A percentile compares a stretch with the other conserved stretches of the same genome.
Conservation (phyloP, 2,888 invertebrate species). For the Crioceris asparagi region DNA sequence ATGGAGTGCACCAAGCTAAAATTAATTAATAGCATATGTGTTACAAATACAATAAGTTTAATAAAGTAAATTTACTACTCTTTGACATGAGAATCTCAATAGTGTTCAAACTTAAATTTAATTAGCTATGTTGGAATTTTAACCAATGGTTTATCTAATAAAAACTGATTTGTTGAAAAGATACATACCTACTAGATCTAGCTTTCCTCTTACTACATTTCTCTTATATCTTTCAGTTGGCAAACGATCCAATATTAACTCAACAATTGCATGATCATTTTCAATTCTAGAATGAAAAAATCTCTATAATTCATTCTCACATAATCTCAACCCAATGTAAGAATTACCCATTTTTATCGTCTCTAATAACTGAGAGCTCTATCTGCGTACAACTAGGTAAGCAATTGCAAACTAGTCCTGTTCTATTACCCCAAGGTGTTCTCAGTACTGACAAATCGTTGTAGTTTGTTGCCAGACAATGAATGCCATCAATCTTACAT, state of each 20-base stretch:
- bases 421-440: constrained; percentile 52
- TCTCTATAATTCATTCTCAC: neutral
- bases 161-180: no score
- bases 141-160: no score
- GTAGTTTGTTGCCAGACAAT: constrained; percentile 51
- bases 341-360: constrained; percentile 36
- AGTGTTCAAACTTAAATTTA: no score
- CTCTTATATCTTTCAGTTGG: constrained; percentile 59
- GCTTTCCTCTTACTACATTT: constrained; percentile 49
- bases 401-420: constrained; percentile 56
- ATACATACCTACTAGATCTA: constrained; percentile 56
- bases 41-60: no score
- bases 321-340: neutral
- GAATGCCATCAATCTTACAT: constrained; percentile 55
- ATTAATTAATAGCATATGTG: no score
- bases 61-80: no score
- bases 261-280: constrained; percentile 37
- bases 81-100: no score
- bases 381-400: constrained; percentile 62
- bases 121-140: no score
- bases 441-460: constrained; percentile 54
- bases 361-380: constrained; percentile 53
- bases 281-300: constrained; percentile 30
- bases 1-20: no score
- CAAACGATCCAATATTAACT: constrained; percentile 51